These are phyloP conservation scores for Drosophila lacicola DNA, from an alignment of 2,888 invertebrate genomes.

Conservation along the genomic window DNA sequence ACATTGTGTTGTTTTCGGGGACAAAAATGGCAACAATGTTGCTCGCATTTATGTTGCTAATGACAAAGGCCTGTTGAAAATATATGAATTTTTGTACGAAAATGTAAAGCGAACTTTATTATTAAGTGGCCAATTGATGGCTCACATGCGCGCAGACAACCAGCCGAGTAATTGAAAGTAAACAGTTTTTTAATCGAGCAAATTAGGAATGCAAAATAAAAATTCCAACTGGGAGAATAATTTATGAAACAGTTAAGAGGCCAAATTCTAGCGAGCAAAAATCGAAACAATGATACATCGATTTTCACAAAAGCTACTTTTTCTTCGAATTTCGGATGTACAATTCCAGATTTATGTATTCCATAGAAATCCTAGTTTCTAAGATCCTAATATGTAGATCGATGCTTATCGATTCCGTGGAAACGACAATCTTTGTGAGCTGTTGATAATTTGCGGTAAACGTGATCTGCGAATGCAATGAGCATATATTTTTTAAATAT, in stretches of 20 bases:
- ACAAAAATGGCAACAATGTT: slow-evolving; percentile 46
- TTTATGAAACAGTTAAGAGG: slow-evolving; percentile 41
- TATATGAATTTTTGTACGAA: slow-evolving; percentile 11
- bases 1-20: slow-evolving; percentile 12
- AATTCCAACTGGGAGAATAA: slow-evolving; percentile 37
- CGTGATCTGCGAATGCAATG: too few relatives aligned
- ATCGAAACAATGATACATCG: too few relatives aligned
- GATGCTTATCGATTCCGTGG: too few relatives aligned
- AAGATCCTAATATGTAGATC: too few relatives aligned
- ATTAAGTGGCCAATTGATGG: slow-evolving; percentile 35
- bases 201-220: slow-evolving; percentile 37
- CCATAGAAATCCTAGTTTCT: too few relatives aligned
- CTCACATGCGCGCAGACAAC: slow-evolving; percentile 16
- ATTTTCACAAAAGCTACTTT: too few relatives aligned
- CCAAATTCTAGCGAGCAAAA: too few relatives aligned
- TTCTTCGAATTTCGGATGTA: too few relatives aligned
- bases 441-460: too few relatives aligned
- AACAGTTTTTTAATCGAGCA: slow-evolving; percentile 45
- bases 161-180: slow-evolving; percentile 24
- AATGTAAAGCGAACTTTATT: slow-evolving; percentile 44
- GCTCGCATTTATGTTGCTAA: slow-evolving; percentile 33
- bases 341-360: too few relatives aligned
- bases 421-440: too few relatives aligned
- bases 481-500: too few relatives aligned
- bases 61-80: slow-evolving; percentile 1